Evolutionary conservation across 92 coral and sea anemone genomes (phyloP).

Genomic region (Metridium senile): DNA sequence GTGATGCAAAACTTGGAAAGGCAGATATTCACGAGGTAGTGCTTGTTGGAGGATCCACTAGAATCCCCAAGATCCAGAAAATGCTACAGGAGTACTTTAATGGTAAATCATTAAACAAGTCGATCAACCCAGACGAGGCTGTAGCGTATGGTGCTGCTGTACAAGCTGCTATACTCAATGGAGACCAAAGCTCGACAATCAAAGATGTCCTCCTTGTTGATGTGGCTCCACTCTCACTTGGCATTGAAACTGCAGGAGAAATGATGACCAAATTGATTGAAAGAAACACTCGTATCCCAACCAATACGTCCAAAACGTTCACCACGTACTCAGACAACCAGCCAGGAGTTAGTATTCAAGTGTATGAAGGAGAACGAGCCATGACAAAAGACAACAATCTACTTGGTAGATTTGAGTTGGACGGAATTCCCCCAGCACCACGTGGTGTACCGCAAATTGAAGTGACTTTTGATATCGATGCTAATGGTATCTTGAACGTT

Average conservation of each 20-base stretch:
- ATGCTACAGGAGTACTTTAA: slow-evolving; percentile 63
- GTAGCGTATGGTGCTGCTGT: slow-evolving; percentile 88
- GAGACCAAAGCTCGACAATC: slow-evolving; percentile 71
- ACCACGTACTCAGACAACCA: slow-evolving; percentile 82
- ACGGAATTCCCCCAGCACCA: slow-evolving; percentile 77
- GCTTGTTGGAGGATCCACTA: slow-evolving; percentile 81
- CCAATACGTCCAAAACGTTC: slow-evolving; percentile 55
- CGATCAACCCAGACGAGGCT: slow-evolving; percentile 91
- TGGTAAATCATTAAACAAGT: slow-evolving; percentile 69
- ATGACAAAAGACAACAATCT: slow-evolving; percentile 71
- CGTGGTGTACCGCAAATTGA: slow-evolving; percentile 84
- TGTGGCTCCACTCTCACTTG: slow-evolving; percentile 77
- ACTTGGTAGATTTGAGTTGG: slow-evolving; percentile 63
- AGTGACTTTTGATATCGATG: slow-evolving; percentile 71
- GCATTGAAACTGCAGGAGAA: slow-evolving; percentile 78
- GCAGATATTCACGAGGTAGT: slow-evolving; percentile 71
- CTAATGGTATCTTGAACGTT: slow-evolving; percentile 78
- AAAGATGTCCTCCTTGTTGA: slow-evolving; percentile 72
- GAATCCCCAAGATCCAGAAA: slow-evolving; percentile 77
- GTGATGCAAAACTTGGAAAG: slow-evolving; percentile 69
- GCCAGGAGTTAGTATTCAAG: slow-evolving; percentile 68
- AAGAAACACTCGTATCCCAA: slow-evolving; percentile 72
- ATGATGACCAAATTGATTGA: slow-evolving; percentile 76
- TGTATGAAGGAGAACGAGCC: slow-evolving; percentile 77
- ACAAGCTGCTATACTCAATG: slow-evolving; percentile 75